These are phyloP conservation scores for Catamblyrhynchus diadema DNA, from an alignment of 2,797 vertebrate genomes.

Conservation along the genomic window DNA sequence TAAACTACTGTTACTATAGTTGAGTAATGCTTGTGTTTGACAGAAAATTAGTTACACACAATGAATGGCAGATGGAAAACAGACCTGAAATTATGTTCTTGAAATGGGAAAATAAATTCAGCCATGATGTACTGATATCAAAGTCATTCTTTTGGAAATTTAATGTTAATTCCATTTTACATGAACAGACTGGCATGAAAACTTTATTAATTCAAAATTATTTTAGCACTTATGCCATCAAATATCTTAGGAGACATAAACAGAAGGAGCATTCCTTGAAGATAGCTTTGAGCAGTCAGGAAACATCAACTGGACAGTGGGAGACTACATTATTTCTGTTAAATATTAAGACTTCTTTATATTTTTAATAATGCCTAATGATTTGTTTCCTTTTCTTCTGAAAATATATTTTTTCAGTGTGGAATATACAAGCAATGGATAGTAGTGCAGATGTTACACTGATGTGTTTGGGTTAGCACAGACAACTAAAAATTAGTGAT, in stretches of 20 bases:
- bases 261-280: neutral
- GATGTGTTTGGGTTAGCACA: neutral
- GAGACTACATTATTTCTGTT: neutral
- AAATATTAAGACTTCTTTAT: neutral
- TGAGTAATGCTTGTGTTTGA: neutral
- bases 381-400: neutral
- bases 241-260: neutral
- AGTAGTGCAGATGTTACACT: neutral
- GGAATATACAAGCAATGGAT: neutral
- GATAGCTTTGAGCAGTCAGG: neutral
- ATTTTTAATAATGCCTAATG: neutral
- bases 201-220: neutral
- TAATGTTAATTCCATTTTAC: neutral
- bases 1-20: neutral
- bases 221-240: neutral
- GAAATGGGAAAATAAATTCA: neutral
- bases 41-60: neutral
- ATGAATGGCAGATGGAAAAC: neutral
- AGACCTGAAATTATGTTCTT: neutral
- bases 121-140: neutral
- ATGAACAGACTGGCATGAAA: neutral
- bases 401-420: neutral
- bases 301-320: neutral
- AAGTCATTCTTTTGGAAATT: neutral
- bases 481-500: neutral